Conservation (phyloP, 2,113 vertebrate genomes). For the Silurus glanis region DNA sequence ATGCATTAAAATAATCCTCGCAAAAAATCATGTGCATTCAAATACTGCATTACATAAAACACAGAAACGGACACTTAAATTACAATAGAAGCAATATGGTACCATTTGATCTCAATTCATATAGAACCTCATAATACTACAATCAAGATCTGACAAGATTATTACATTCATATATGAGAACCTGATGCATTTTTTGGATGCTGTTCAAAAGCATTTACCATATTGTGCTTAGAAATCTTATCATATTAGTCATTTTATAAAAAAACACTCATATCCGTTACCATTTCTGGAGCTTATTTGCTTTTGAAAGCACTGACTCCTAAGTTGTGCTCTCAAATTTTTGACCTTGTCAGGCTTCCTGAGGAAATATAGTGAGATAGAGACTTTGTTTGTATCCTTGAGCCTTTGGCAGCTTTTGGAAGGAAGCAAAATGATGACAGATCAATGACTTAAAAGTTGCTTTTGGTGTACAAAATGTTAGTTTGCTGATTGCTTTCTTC, state of each 20-base stretch:
- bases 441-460: not conserved
- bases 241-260: constrained; percentile 2
- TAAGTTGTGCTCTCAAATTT: not conserved
- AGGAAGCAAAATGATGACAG: constrained; percentile 5
- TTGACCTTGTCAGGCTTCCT: constrained; percentile 53
- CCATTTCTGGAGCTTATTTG: constrained; percentile 13
- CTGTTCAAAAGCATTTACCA: not conserved
- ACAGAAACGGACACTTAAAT: not conserved
- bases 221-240: not conserved
- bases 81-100: not conserved
- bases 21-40: not conserved
- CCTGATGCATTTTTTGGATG: not conserved
- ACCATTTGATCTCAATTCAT: not conserved
- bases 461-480: not conserved
- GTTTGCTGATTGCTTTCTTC: not conserved
- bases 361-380: constrained; percentile 53
- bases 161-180: not conserved
- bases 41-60: not conserved
- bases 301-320: not conserved
- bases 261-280: not conserved
- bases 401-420: constrained; percentile 25
- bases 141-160: not conserved
- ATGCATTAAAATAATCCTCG: not conserved
- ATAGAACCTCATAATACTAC: not conserved
- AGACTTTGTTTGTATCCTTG: constrained; percentile 40